Base-by-base conservation (phyloP, 2,888 invertebrate species). In the Melanargia galathea region DNA sequence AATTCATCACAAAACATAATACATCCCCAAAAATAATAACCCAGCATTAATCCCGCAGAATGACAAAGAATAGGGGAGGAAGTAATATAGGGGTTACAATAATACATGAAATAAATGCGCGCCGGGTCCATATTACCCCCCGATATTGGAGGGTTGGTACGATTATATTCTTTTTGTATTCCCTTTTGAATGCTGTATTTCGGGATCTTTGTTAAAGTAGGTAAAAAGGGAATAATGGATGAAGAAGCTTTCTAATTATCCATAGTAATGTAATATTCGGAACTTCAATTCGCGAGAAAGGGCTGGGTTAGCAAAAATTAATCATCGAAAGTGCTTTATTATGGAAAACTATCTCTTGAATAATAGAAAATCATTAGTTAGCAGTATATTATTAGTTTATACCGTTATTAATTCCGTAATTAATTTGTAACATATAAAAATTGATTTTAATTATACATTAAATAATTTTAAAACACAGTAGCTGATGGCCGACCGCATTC, bases 141-240 rank as follows among this genome's bases (percentile, higher is more conserved):
- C 55, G 61, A 38, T 61, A 61, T 61, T 55, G 61, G 61, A 61
- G 61, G 61, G 61, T 55, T 48, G 55, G 55, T 30, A 55, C 55
- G 38, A 61, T 61, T 48, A 61, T 46, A 61, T 55, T 61, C 52
- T 54, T 26, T 54, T 55, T 48, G 48, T 55, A 24, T 60, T 60
- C 52, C 20, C 60, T 43, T 52, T 52, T 24, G 54, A 43, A 52
- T 2, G 4, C 13, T 11, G 46, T 35, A 45, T 24, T 22, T 45
- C 10, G 40, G 45, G 30, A 52, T 26, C 60, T 52, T 60, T 52
- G 58, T 51, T 20, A 45, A 11, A 2, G 20, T 13, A 38, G 8
- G 45, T 8, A 16, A 45, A 52, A 60, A 45, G 33, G 22, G 11
- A 33, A 30, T 52, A 45, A 45, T 33, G 33, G 20, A 18, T 26